A percentile compares a stretch with the other conserved stretches of the same genome.
phyloP scores from a whole-genome alignment of 1,140 invertebrate species.

The Saccostrea glomerata region DNA sequence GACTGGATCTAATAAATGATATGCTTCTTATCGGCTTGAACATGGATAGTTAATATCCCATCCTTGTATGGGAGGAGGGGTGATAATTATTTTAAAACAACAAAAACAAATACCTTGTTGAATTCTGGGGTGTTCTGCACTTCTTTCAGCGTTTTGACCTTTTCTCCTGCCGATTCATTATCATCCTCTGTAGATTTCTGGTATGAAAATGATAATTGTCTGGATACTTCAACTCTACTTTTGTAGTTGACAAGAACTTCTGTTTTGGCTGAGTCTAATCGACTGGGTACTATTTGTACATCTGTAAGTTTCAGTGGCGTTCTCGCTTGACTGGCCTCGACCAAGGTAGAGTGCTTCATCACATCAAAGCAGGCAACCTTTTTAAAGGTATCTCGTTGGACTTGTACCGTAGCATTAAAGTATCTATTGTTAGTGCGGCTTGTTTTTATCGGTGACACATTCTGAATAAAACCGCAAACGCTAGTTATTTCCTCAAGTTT shows the following conservation, averaged over 20 bases:
- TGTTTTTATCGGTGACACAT: background rate
- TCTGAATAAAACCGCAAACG: background rate
- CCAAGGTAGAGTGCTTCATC: background rate
- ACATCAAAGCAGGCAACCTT: slow-evolving; percentile 14
- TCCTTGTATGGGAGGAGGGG: no score
- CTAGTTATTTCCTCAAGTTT: background rate
- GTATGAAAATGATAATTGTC: slow-evolving; percentile 1
- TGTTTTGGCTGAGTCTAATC: background rate
- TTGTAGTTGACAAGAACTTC: background rate
- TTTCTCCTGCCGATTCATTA: background rate
- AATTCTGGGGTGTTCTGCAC: background rate
- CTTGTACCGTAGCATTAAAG: background rate
- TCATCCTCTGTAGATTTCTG: background rate
- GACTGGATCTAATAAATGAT: no score
- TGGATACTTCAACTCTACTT: slow-evolving; percentile 4
- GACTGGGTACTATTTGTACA: background rate
- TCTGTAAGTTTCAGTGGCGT: background rate
- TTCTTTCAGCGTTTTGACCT: background rate
- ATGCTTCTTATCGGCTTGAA: no score
- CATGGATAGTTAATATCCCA: no score
- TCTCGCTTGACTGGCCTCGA: background rate
- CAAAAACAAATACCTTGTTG: slow-evolving; percentile 8
- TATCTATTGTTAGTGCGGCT: background rate
- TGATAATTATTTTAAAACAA: slow-evolving; percentile 7
- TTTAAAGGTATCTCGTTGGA: background rate